Evolutionary conservation across 30 jellyfish, hydroid and myxozoan species (phyloP).

Genomic region (Cassiopea xamachana): DNA sequence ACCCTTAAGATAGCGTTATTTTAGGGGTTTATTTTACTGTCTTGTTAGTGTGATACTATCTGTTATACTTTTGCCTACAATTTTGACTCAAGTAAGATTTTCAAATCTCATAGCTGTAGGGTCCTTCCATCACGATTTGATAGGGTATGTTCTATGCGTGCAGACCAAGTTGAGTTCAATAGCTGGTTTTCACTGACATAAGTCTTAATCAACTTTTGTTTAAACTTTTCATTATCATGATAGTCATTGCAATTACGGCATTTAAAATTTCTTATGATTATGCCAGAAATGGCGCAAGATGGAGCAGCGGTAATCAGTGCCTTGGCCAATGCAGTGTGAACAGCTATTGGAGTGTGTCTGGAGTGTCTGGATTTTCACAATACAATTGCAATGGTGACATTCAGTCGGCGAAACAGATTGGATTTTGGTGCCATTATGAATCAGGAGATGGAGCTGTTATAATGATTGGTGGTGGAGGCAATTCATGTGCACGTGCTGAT

Average conservation of each 20-base stretch:
- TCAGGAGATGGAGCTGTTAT: slow-evolving; percentile 26
- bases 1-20: neutral
- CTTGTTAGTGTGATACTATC: too few species aligned
- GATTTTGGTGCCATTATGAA: slow-evolving; percentile 43
- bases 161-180: too few species aligned
- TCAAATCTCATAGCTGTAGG: too few species aligned
- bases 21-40: neutral
- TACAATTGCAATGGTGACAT: slow-evolving; percentile 16
- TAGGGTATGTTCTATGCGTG: too few species aligned
- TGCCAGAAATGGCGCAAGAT: slow-evolving; percentile 3
- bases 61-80: too few species aligned
- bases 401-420: neutral
- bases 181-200: too few species aligned
- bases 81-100: too few species aligned
- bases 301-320: slow-evolving; percentile 9
- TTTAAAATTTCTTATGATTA: too few species aligned
- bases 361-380: slow-evolving; percentile 34
- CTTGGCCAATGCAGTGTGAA: slow-evolving; percentile 1
- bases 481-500: slow-evolving; percentile 37
- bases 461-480: slow-evolving; percentile 46
- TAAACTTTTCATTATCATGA: too few species aligned
- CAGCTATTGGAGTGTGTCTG: slow-evolving; percentile 5
- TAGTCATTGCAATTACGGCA: too few species aligned
- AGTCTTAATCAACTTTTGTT: too few species aligned
- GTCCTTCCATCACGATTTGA: too few species aligned